Percentiles rank a stretch among this genome's conserved stretches.
Conservation (phyloP, 2,113 vertebrate genomes). For the Psettodes erumei region DNA sequence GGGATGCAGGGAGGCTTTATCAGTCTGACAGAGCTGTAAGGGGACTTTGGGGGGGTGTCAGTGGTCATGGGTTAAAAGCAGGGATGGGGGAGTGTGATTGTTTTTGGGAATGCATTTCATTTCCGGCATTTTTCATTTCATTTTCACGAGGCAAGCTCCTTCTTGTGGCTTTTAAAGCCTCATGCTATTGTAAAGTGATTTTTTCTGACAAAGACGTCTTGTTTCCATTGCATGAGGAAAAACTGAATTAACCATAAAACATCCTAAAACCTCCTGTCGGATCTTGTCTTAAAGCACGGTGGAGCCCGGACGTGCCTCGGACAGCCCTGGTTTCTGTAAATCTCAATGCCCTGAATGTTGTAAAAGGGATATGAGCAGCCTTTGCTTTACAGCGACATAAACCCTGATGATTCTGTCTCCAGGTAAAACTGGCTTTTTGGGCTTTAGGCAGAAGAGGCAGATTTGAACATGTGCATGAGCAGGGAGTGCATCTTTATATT, state of each 20-base stretch:
- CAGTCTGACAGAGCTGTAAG: too few species aligned
- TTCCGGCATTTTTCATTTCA: too few species aligned
- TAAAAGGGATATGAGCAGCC: constrained; percentile 60
- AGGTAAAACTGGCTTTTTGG: constrained; percentile 40
- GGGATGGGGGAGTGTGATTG: too few species aligned
- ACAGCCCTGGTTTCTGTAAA: constrained; percentile 53
- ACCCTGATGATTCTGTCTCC: constrained; percentile 43
- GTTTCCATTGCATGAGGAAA: constrained; percentile 9
- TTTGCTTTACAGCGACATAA: constrained; percentile 63
- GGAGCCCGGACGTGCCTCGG: background rate
- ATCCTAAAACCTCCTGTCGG: constrained; percentile 15
- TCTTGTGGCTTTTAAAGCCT: background rate
- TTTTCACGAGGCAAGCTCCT: background rate
- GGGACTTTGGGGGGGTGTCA: too few species aligned
- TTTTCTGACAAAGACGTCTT: constrained; percentile 4
- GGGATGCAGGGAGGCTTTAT: too few species aligned
- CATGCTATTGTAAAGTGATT: background rate
- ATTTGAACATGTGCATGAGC: constrained; percentile 21
- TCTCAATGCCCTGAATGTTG: constrained; percentile 51
- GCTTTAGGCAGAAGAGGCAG: constrained; percentile 42
- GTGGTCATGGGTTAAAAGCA: too few species aligned
- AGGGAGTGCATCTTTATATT: background rate
- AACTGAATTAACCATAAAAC: constrained; percentile 41
- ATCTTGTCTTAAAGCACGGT: constrained; percentile 9
- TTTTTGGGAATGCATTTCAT: background rate